Base-by-base conservation (phyloP, 2,888 invertebrate species). In the Drosophila quinaria region DNA sequence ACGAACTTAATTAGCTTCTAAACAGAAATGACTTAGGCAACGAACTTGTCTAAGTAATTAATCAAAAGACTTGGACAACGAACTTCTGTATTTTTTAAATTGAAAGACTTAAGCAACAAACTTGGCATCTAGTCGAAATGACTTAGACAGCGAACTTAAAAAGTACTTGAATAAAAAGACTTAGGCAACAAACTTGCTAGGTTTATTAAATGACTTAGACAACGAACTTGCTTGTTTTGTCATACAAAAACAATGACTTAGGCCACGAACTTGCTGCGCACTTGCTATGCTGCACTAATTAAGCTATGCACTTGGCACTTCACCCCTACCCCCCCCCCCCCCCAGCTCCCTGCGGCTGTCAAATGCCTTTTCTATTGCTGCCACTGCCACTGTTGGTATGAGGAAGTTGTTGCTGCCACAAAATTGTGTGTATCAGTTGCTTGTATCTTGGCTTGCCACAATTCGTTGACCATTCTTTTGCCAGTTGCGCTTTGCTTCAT, bases 211-310 rank as follows among this genome's bases (percentile, higher is more conserved):
- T 47, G 49, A 59, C 59, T 59, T 39, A 15, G 5, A 17, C 49
- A 58, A 54, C 37, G 4, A 69, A 56, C 59, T 44, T 44, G 51
- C 42, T 22, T 42, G 25, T 37, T 25, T 49, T 37, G 25, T 11
- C 5, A 41, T 13, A 19, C 13, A 5, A 31, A 42, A 55, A 29
- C n/a, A 75, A 80, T 80, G 87, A 84, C 76, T 87, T 80, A 50
- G 63, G 80, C 78, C 86, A 73, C 80, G 63, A 82, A 82, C 86
- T 78, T 61, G 65, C 41, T 25, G 50, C 50, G 66, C 72, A 64
- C 84, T 82, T 63, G 58, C 61, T 44, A 66, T 87, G 56, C 65
- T 74, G 69, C 70, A 67, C 85, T 81, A 84, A 81, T 81, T 87
- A 84, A 87, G 84, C 74, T 60, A 69, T 81, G 66, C 78, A 64